These are phyloP conservation scores for Agrochola circellaris DNA, from an alignment of 2,888 invertebrate genomes.

Conservation along the genomic window DNA sequence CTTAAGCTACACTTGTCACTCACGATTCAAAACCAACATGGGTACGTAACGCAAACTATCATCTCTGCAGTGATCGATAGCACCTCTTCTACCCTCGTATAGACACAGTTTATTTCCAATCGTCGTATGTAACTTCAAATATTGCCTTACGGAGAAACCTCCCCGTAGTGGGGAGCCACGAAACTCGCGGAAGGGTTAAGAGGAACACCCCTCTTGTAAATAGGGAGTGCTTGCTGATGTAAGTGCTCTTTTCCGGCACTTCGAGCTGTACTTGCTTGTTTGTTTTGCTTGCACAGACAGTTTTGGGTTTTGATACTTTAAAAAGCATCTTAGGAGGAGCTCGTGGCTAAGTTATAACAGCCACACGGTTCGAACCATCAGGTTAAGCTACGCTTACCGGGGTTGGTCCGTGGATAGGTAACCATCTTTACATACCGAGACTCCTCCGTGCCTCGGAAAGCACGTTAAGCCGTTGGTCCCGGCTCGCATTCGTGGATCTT, in stretches of 20 bases:
- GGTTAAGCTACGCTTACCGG: too few relatives aligned
- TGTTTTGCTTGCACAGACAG: constrained; percentile 29
- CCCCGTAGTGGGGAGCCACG: constrained; percentile 60
- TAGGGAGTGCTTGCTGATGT: constrained; percentile 52
- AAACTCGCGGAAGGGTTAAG: constrained; percentile 40
- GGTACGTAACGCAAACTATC: constrained; percentile 49
- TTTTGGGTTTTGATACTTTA: neutral
- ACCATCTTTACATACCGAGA: too few relatives aligned
- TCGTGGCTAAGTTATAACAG: too few relatives aligned
- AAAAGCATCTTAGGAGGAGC: too few relatives aligned
- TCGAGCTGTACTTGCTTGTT: constrained; percentile 41
- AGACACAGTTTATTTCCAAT: constrained; percentile 73
- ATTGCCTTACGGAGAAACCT: constrained; percentile 75
- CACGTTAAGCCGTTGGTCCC: too few relatives aligned
- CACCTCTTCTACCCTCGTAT: constrained; percentile 43
- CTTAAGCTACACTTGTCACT: constrained; percentile 41
- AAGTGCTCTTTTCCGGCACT: constrained; percentile 64
- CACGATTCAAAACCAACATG: constrained; percentile 45
- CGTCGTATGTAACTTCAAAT: constrained; percentile 73
- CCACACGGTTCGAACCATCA: too few relatives aligned
- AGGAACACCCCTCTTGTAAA: constrained; percentile 39
- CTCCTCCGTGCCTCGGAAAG: too few relatives aligned
- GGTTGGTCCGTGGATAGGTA: too few relatives aligned
- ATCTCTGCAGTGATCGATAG: constrained; percentile 69
- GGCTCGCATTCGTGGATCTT: too few relatives aligned